Conservation (phyloP, 2,888 invertebrate species). For the Hypsopygia costalis region DNA sequence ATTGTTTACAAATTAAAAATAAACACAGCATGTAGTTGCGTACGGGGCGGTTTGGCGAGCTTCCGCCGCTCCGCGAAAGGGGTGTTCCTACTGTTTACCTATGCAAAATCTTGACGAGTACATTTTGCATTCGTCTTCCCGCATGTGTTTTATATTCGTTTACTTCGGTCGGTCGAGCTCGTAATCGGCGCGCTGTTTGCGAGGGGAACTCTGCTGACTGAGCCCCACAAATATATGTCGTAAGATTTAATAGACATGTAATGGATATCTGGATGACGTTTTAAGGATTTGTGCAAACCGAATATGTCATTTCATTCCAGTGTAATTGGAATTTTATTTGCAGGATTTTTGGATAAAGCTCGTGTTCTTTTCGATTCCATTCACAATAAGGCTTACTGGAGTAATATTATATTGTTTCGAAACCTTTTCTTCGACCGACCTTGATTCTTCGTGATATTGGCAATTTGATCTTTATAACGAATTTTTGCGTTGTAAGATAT, state of each 20-base stretch:
- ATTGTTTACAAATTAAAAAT: no score
- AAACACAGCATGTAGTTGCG: no score
- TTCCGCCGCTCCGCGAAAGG: conserved; percentile 31
- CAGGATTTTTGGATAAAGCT: conserved; percentile 69
- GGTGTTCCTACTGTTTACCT: conserved; percentile 68
- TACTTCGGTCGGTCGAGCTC: conserved; percentile 74
- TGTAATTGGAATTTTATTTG: conserved; percentile 78
- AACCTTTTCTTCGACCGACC: conserved; percentile 5
- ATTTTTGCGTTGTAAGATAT: no score
- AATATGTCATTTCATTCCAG: conserved; percentile 75
- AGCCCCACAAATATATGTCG: conserved; percentile 79
- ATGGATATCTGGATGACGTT: conserved; percentile 81
- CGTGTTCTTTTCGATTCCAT: conserved; percentile 41
- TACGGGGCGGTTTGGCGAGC: conserved; percentile 13
- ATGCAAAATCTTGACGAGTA: conserved; percentile 78
- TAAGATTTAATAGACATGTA: conserved; percentile 81
- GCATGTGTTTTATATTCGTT: conserved; percentile 80
- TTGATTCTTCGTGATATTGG: neutral
- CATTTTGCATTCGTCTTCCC: conserved; percentile 77
- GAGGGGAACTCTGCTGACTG: conserved; percentile 75
- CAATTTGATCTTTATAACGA: conserved; percentile 8
- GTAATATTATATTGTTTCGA: conserved; percentile 13
- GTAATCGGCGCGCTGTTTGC: conserved; percentile 78
- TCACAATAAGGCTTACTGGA: conserved; percentile 14
- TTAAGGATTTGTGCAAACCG: conserved; percentile 81